Evolutionary conservation across 2,888 invertebrate species (phyloP).

Genomic region (Pterostichus niger): DNA sequence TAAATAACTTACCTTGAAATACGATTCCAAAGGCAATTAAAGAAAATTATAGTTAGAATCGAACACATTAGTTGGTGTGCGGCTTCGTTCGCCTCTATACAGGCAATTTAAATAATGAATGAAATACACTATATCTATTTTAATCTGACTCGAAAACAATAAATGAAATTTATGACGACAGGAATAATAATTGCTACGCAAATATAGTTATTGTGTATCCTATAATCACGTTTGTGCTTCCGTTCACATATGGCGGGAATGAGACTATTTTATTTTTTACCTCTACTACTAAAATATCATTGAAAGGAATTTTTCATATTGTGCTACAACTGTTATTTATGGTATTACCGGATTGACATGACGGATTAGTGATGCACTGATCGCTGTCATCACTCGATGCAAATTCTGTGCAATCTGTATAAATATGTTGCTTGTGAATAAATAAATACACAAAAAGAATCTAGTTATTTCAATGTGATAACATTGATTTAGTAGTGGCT

Average conservation of each 20-base stretch:
- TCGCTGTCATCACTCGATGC: conserved; percentile 37
- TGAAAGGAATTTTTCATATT: conserved; percentile 57
- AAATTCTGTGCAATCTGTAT: conserved; percentile 3
- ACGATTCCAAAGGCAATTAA: conserved; percentile 9
- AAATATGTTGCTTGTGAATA: conserved; percentile 13
- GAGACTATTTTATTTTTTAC: conserved; percentile 42
- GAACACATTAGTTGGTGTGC: conserved; percentile 30
- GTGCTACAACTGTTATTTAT: conserved; percentile 43
- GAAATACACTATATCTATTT: conserved; percentile 59
- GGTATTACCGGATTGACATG: conserved; percentile 45
- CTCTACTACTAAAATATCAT: conserved; percentile 33
- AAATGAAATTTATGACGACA: conserved; percentile 58
- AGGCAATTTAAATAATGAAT: conserved; percentile 49
- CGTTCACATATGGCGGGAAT: conserved; percentile 48
- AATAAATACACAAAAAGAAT: conserved; percentile 1
- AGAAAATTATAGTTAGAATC: conserved; percentile 37
- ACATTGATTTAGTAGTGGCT: too few species aligned
- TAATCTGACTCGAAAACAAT: conserved; percentile 60
- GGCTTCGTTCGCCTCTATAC: conserved; percentile 1
- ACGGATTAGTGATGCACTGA: conserved; percentile 14
- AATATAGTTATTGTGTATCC: conserved; percentile 59
- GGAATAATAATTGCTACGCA: conserved; percentile 43
- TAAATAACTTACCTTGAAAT: conserved; percentile 10
- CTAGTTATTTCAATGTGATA: background rate
- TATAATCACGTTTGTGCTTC: conserved; percentile 56